Evolutionary conservation across 2,113 vertebrate genomes (phyloP), one percentile per base, ranked within the genome.

Genomic region (Notothenia coriiceps): DNA sequence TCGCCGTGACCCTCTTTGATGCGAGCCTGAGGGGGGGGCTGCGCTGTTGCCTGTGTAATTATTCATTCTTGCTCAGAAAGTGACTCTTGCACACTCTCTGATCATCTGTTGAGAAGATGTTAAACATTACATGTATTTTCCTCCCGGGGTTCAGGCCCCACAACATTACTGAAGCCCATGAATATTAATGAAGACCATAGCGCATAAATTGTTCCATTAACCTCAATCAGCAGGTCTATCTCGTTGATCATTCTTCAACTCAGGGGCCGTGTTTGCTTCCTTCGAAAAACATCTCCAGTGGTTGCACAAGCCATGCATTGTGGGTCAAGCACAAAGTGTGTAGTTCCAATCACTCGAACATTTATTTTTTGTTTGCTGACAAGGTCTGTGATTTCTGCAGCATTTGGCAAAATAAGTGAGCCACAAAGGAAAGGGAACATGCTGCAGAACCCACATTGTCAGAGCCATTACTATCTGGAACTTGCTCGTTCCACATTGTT

Each of bases 171-270:
- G 86, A 86, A 82, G 76, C 76, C 75, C 74, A 88, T 94, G 86
- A 89, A 94, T 95, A 93, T 95, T 94, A 89, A 94, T 94, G 55
- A 78, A 70, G 79, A 81, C 68, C 81, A 73, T 89, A 74, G 66
- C 22, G 74, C 86, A 87, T 91, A 94, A 91, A 94, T 90, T 79
- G 77, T 86, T 85, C 88, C 89, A 91, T 93, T 94, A 94, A 94
- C 94, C 94, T 85, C 82, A 85, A 76, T 86, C 91, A 93, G 87
- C 83, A 85, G 67, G 83, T 84, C 89, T 82, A 71, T 82, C 80
- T 86, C 70, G 74, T 86, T 78, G 35, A 91, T 87, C 85, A 80
- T 52, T 43, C 69, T 68, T 82, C 71, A 62, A 68, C 61, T 80
- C 60, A 4, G 47, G 62, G 61, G 68, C 46, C 22, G 2, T 56